Evolutionary conservation across 2,888 invertebrate species (phyloP), one percentile per base, ranked within the genome.

Genomic region (Bombyx huttoni): DNA sequence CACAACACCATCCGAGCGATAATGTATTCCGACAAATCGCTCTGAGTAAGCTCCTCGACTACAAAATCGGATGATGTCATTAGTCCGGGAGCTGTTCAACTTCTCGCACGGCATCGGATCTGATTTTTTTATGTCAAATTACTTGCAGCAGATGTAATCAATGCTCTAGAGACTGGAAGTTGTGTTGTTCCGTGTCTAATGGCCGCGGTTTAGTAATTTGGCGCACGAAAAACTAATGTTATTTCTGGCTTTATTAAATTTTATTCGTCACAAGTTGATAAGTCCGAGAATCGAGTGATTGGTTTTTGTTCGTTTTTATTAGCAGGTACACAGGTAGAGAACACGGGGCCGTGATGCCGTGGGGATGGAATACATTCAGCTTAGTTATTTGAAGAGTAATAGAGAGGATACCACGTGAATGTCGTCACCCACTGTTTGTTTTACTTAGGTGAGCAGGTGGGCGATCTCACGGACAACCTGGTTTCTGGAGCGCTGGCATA

Each of bases 11-110:
- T n/a, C n/a, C n/a, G n/a, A n/a, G n/a, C n/a, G n/a, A n/a, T n/a
- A n/a, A n/a, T n/a, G n/a, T n/a, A n/a, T n/a, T n/a, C n/a, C n/a
- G n/a, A n/a, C n/a, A n/a, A n/a, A n/a, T n/a, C n/a, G n/a, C n/a
- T n/a, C n/a, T n/a, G n/a, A n/a, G 55, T 56, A 58, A 59, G 55
- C 64, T 61, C 68, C 67, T 66, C 58, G 65, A 68, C 72, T 72
- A 73, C 65, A 64, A 71, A 62, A 67, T 63, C 61, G 68, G 72
- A 78, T 76, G 76, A 75, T 74, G 69, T 68, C 67, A 78, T 78
- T 76, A 77, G 65, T 55, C 53, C 63, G 58, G 64, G 67, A 70
- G 67, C 62, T 55, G 58, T 59, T 49, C 55, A 33, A 52, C 57
- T 61, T 70, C 73, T 64, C 68, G 54, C 53, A 51, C 50, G 35